These are phyloP conservation scores for Yponomeuta sedellus DNA, from an alignment of 2,888 invertebrate species.

Conservation along the genomic window DNA sequence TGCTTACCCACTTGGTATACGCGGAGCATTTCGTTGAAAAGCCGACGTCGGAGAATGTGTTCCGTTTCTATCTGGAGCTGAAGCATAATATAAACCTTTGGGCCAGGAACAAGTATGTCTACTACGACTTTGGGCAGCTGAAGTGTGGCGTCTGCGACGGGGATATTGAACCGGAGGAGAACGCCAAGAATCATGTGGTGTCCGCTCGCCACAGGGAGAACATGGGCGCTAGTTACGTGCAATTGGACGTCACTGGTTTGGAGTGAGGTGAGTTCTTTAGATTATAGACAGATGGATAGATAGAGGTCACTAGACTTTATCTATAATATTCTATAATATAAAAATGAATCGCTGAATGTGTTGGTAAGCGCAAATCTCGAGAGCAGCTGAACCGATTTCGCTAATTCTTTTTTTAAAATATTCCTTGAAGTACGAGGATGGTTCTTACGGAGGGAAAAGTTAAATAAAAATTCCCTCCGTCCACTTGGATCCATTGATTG, in stretches of 20 bases:
- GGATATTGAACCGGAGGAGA: constrained; percentile 55
- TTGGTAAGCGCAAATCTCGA: too few relatives aligned
- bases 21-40: constrained; percentile 55
- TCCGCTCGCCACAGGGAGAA: constrained; percentile 59
- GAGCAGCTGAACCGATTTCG: too few relatives aligned
- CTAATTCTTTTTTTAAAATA: too few relatives aligned
- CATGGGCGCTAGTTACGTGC: constrained; percentile 68
- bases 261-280: constrained; percentile 11
- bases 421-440: too few relatives aligned
- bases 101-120: constrained; percentile 59
- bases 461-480: too few relatives aligned
- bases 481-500: too few relatives aligned
- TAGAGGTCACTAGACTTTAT: too few relatives aligned
- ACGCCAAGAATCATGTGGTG: constrained; percentile 62
- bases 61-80: constrained; percentile 64
- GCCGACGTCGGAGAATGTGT: constrained; percentile 53
- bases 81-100: constrained; percentile 66
- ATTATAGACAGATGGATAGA: too few relatives aligned
- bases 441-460: too few relatives aligned
- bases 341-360: too few relatives aligned
- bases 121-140: constrained; percentile 57
- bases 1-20: constrained; percentile 56
- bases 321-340: too few relatives aligned
- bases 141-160: constrained; percentile 62
- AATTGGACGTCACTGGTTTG: constrained; percentile 8